A percentile compares a stretch with the other conserved stretches of the same genome.
Conservation (phyloP, 2,113 vertebrate species). For the Regulus satrapa region DNA sequence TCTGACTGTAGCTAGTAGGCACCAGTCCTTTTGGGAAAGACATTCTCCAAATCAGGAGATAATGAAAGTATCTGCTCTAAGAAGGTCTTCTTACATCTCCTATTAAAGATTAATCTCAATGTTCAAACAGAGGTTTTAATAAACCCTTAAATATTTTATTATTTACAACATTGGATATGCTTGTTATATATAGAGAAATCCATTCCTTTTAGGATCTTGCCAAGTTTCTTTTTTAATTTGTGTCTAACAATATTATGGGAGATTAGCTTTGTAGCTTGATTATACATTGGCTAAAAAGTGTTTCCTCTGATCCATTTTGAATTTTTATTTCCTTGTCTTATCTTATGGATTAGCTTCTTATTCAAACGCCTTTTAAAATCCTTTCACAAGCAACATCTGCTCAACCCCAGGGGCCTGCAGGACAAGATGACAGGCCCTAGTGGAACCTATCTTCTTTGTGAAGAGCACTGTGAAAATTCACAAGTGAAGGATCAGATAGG, state of each 20-base stretch:
- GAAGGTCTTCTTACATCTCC: not conserved
- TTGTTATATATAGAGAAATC: not conserved
- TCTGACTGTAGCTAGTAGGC: not conserved
- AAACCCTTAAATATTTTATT: not conserved
- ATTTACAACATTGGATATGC: not conserved
- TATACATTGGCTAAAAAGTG: not conserved
- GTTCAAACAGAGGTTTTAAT: not conserved
- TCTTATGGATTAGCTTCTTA: not conserved
- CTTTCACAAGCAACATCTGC: not conserved
- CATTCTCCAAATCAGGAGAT: not conserved
- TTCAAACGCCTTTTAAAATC: not conserved
- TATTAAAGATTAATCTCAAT: not conserved
- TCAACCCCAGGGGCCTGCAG: not conserved
- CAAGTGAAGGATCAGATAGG: not conserved
- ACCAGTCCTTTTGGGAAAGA: not conserved
- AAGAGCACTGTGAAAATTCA: not conserved
- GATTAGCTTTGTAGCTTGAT: not conserved
- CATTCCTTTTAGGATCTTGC: not conserved
- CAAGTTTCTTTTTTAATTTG: not conserved
- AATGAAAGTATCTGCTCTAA: not conserved
- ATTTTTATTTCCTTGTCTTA: not conserved
- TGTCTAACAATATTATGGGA: not conserved
- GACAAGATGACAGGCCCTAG: not conserved
- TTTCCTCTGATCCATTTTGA: not conserved
- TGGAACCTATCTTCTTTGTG: not conserved